These are phyloP conservation scores for Aphaenogaster ashmeadi DNA, from an alignment of 1,140 invertebrate genomes.

Conservation along the genomic window DNA sequence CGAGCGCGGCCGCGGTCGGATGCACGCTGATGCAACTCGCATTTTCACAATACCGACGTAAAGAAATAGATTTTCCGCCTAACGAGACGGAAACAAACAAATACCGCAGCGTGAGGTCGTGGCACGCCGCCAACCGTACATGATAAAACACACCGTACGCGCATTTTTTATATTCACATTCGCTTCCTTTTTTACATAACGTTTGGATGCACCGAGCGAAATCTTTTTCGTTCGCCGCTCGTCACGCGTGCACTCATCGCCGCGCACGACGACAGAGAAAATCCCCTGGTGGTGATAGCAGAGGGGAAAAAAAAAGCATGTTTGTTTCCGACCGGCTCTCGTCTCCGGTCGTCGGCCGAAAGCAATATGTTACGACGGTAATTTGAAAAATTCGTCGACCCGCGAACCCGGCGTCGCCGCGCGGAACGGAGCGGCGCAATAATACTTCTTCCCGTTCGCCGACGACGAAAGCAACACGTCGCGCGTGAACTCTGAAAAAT, in stretches of 20 bases:
- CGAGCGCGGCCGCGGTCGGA: conserved; percentile 23
- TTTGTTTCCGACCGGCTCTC: conserved; percentile 11
- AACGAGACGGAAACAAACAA: conserved; percentile 83
- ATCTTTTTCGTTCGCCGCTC: conserved; percentile 55
- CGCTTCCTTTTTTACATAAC: conserved; percentile 18
- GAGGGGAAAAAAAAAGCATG: conserved; percentile 14
- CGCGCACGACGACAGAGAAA: conserved; percentile 52
- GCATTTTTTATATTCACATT: conserved; percentile 26
- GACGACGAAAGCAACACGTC: conserved; percentile 31
- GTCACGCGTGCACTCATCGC: conserved; percentile 50
- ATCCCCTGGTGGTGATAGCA: background rate
- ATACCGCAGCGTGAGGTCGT: conserved; percentile 79
- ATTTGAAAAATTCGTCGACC: conserved; percentile 54
- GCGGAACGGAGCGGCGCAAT: background rate
- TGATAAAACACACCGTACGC: conserved; percentile 78
- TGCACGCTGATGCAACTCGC: conserved; percentile 55
- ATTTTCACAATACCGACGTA: conserved; percentile 75
- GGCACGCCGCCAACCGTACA: conserved; percentile 78
- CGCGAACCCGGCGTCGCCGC: background rate
- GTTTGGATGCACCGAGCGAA: conserved; percentile 31
- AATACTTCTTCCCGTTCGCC: background rate
- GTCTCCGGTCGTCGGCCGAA: conserved; percentile 7
- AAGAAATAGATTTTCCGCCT: conserved; percentile 85
- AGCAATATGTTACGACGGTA: conserved; percentile 39
- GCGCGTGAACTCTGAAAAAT: conserved; percentile 35